Evolutionary conservation across 2,113 vertebrate genomes (phyloP).

Genomic region (Empidonax traillii): DNA sequence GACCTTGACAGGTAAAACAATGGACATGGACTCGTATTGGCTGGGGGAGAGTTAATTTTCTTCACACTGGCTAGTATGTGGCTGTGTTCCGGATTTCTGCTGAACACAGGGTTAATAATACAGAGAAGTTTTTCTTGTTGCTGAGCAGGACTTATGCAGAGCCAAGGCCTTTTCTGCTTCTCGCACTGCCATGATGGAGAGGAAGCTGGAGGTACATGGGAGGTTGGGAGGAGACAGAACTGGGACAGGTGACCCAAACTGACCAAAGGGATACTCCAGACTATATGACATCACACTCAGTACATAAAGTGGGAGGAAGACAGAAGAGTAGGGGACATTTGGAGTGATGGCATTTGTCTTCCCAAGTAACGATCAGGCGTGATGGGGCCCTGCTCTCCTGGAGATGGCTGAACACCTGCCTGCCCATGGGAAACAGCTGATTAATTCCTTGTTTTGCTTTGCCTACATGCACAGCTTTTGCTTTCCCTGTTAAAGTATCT

Average conservation of each 20-base stretch:
- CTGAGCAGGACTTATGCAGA: background rate
- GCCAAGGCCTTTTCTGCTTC: background rate
- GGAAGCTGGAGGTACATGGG: accelerated
- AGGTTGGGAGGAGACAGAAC: background rate
- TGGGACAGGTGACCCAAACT: background rate
- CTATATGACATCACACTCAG: background rate
- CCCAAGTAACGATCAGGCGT: background rate
- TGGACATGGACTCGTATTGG: background rate
- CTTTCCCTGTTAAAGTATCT: background rate
- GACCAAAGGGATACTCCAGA: background rate
- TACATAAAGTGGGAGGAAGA: background rate
- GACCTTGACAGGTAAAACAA: background rate
- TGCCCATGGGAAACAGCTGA: background rate
- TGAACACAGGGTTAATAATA: background rate
- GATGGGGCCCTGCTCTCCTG: background rate
- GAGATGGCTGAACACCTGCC: background rate
- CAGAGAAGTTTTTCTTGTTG: background rate
- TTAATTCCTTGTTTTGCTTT: background rate
- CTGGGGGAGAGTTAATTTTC: background rate
- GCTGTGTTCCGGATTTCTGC: background rate
- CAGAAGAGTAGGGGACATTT: background rate
- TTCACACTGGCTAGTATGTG: background rate
- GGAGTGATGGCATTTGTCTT: background rate
- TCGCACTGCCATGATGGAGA: background rate
- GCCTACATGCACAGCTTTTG: background rate